phyloP scores from a whole-genome alignment of 2,797 vertebrate genomes.

The Sebastolobus alascanus region DNA sequence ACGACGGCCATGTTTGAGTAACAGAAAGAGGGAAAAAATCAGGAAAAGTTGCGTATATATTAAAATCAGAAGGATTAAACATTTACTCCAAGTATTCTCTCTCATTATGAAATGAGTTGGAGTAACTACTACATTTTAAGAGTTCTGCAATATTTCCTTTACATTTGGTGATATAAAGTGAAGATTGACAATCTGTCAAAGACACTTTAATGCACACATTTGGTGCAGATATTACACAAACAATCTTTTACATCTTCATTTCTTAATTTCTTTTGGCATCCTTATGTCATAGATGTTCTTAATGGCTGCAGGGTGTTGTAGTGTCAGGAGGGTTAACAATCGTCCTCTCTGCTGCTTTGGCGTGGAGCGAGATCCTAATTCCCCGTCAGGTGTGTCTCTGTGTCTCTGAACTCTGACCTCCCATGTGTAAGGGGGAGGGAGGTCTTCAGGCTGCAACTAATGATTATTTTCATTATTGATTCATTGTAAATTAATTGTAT shows the following conservation, averaged over 20 bases:
- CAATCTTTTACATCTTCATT: neutral
- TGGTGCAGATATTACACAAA: neutral
- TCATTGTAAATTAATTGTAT: neutral
- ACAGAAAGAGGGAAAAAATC: neutral
- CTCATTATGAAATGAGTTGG: neutral
- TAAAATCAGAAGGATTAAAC: neutral
- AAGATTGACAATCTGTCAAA: neutral
- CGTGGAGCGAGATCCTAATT: conserved; percentile 25
- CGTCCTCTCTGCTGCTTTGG: conserved; percentile 38
- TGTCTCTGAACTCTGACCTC: conserved; percentile 57
- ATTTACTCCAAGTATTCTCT: neutral
- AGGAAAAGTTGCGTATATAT: neutral
- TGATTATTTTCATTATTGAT: conserved; percentile 29
- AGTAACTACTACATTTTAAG: neutral
- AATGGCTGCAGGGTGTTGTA: conserved; percentile 9
- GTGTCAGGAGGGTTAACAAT: neutral
- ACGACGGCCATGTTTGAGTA: neutral
- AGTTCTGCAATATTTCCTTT: too few relatives aligned
- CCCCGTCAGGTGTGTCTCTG: conserved; percentile 35
- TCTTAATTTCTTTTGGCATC: neutral
- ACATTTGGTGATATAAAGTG: neutral
- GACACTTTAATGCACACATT: neutral
- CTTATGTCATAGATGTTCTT: neutral
- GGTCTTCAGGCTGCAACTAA: conserved; percentile 9
- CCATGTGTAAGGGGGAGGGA: neutral